Evolutionary conservation across 2,113 vertebrate species (phyloP).

Genomic region (Indri indri): DNA sequence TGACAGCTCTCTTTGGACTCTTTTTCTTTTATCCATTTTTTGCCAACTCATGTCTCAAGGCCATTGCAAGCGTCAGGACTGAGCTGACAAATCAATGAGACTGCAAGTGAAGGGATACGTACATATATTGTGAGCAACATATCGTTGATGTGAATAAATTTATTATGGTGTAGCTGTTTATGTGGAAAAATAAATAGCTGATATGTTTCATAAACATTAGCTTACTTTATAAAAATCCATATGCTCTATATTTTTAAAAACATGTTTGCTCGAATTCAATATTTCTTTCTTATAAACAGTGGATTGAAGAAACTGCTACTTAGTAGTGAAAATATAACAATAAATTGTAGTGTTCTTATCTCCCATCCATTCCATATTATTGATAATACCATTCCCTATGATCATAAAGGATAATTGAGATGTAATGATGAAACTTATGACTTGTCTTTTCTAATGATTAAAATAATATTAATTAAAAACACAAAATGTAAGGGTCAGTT

Average conservation of each 20-base stretch:
- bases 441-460: constrained; percentile 2
- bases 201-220: background rate
- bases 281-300: background rate
- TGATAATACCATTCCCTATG: background rate
- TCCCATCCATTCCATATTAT: background rate
- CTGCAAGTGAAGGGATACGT: background rate
- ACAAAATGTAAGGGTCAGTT: background rate
- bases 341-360: background rate
- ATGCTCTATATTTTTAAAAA: background rate
- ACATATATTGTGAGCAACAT: background rate
- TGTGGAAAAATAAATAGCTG: background rate
- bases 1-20: background rate
- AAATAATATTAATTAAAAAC: background rate
- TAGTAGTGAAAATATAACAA: background rate
- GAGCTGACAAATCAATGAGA: background rate
- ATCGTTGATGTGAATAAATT: background rate
- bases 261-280: background rate
- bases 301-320: background rate
- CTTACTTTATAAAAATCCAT: background rate
- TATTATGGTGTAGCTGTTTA: background rate
- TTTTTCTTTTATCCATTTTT: background rate
- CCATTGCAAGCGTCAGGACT: background rate
- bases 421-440: background rate
- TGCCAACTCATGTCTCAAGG: background rate
- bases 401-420: background rate